Percentiles rank a stretch among this genome's conserved stretches.
Conservation (phyloP, 2,888 invertebrate genomes). For the Meiosimyza decipiens region DNA sequence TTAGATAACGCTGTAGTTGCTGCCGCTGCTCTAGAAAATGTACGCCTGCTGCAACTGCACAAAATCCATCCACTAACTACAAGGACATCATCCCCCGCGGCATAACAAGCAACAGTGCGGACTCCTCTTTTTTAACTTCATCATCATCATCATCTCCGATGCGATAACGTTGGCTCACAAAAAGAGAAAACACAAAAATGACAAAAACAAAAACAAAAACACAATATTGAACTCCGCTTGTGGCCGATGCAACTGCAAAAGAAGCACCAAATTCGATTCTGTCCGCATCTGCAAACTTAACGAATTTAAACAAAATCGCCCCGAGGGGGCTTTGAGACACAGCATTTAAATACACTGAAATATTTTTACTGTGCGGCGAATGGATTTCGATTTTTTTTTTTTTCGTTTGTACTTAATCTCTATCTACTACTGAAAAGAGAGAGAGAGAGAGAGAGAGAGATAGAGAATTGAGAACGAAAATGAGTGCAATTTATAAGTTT, state of each 20-base stretch:
- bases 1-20: slow-evolving; percentile 35
- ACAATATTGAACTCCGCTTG: slow-evolving; percentile 27
- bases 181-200: not conserved
- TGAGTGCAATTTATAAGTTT: too few relatives aligned
- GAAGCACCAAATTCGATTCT: slow-evolving; percentile 58
- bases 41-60: slow-evolving; percentile 63
- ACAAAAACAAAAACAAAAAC: slow-evolving; percentile 8
- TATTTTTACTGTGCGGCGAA: too few relatives aligned
- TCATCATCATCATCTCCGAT: slow-evolving; percentile 36
- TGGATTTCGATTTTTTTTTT: too few relatives aligned
- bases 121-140: slow-evolving; percentile 22
- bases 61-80: slow-evolving; percentile 50
- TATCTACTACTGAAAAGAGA: too few relatives aligned
- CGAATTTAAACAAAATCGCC: slow-evolving; percentile 59
- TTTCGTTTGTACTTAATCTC: too few relatives aligned
- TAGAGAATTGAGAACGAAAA: too few relatives aligned
- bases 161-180: slow-evolving; percentile 20
- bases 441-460: too few relatives aligned
- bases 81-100: slow-evolving; percentile 57
- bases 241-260: slow-evolving; percentile 47
- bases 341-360: slow-evolving; percentile 19
- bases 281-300: slow-evolving; percentile 61
- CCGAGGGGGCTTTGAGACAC: slow-evolving; percentile 54
- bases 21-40: slow-evolving; percentile 52
- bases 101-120: slow-evolving; percentile 42